These are phyloP conservation scores for Drosophila watanabei DNA, from an alignment of 1,140 invertebrate genomes.

Conservation along the genomic window DNA sequence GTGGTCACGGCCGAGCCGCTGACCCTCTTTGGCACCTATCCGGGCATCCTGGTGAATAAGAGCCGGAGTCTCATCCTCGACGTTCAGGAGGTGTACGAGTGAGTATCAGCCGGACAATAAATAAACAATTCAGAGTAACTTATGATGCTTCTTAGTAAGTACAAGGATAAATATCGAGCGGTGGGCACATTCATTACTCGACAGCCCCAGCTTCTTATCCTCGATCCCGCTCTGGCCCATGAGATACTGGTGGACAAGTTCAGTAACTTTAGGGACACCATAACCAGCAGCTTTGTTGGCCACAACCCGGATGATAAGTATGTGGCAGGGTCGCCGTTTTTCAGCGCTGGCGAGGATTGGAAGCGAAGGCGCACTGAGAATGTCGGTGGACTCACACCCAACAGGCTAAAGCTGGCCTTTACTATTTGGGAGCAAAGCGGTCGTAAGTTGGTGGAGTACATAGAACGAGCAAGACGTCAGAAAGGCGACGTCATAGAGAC, in stretches of 20 bases:
- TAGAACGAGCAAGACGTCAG: slow-evolving; percentile 20
- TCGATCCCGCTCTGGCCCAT: slow-evolving; percentile 86
- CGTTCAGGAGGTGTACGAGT: slow-evolving; percentile 72
- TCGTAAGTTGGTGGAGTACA: slow-evolving; percentile 44
- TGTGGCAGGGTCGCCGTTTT: slow-evolving; percentile 85
- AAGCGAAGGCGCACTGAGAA: slow-evolving; percentile 86
- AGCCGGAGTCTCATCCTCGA: slow-evolving; percentile 62
- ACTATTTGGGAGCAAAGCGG: slow-evolving; percentile 68
- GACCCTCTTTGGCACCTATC: slow-evolving; percentile 85
- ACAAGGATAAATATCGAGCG: slow-evolving; percentile 60
- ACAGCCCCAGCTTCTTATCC: slow-evolving; percentile 85
- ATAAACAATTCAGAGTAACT: background rate
- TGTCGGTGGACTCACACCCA: slow-evolving; percentile 86
- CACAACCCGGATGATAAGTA: slow-evolving; percentile 83
- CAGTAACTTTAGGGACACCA: slow-evolving; percentile 82
- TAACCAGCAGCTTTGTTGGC: slow-evolving; percentile 58
- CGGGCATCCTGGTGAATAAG: slow-evolving; percentile 75
- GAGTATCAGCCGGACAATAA: background rate
- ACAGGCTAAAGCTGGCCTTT: slow-evolving; percentile 67
- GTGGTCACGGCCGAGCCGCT: slow-evolving; percentile 72
- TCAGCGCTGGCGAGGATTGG: slow-evolving; percentile 86
- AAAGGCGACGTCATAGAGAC: slow-evolving; percentile 57
- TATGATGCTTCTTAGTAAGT: slow-evolving; percentile 56
- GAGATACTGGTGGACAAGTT: slow-evolving; percentile 86
- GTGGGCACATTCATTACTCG: slow-evolving; percentile 85